phyloP scores from a whole-genome alignment of 2,797 vertebrate genomes.

The Apogon talboti region DNA sequence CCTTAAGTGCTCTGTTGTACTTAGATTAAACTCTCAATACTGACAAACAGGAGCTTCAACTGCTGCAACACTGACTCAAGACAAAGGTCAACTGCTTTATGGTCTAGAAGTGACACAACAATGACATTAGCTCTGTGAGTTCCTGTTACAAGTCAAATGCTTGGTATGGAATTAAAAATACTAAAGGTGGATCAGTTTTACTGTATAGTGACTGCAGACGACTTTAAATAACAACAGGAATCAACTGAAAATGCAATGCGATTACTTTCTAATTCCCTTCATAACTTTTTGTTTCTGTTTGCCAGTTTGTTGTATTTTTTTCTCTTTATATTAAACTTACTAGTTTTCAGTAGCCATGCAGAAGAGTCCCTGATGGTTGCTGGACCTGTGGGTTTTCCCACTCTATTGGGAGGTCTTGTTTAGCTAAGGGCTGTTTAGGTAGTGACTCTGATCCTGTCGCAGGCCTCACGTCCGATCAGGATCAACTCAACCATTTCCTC shows the following conservation, averaged over 20 bases:
- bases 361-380: slow-evolving; percentile 27
- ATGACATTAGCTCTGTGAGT: neutral
- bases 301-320: no score
- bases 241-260: neutral
- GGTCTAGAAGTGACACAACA: neutral
- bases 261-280: no score
- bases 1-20: no score
- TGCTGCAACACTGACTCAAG: no score
- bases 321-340: slow-evolving; percentile 22
- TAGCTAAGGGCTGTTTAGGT: slow-evolving; percentile 73
- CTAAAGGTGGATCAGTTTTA: neutral
- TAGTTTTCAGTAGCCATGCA: slow-evolving; percentile 27
- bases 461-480: slow-evolving; percentile 76
- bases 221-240: neutral
- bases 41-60: no score
- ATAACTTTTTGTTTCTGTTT: no score
- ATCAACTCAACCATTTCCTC: slow-evolving; percentile 79
- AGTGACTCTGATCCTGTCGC: slow-evolving; percentile 60
- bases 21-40: no score
- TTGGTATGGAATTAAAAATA: neutral
- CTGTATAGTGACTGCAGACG: neutral
- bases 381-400: slow-evolving; percentile 60
- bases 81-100: no score
- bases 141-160: neutral
- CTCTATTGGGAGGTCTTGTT: slow-evolving; percentile 67